These are phyloP conservation scores for Crocallis elinguaria DNA, from an alignment of 2,888 invertebrate genomes.

Conservation along the genomic window DNA sequence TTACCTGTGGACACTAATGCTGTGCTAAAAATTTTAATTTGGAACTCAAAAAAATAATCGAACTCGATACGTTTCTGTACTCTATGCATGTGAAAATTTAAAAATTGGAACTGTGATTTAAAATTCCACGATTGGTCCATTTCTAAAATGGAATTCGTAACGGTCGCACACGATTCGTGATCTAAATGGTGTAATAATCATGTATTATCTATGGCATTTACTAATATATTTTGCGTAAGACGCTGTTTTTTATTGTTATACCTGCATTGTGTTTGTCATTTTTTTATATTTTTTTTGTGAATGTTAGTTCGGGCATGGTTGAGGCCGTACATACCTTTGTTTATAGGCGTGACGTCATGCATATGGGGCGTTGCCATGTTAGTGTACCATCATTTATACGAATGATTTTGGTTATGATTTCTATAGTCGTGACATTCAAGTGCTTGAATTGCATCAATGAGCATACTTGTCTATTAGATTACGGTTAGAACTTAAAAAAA, in stretches of 20 bases:
- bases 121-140: constrained; percentile 50
- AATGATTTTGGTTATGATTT: constrained; percentile 51
- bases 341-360: constrained; percentile 95
- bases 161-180: constrained; percentile 35
- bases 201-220: constrained; percentile 78
- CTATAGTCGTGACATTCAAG: constrained; percentile 37
- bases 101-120: constrained; percentile 74
- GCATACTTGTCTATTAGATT: background rate
- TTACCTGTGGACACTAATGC: constrained; percentile 50
- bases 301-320: constrained; percentile 84
- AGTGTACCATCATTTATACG: constrained; percentile 75
- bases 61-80: background rate
- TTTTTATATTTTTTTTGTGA: constrained; percentile 39
- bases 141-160: constrained; percentile 50
- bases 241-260: constrained; percentile 54
- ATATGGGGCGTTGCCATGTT: constrained; percentile 90
- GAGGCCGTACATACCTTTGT: constrained; percentile 89
- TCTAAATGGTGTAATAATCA: constrained; percentile 54
- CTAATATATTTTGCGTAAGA: constrained; percentile 56
- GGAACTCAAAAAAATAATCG: constrained; percentile 21
- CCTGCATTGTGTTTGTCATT: constrained; percentile 67
- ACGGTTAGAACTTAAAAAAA: background rate
- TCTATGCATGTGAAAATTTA: constrained; percentile 14
- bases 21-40: constrained; percentile 29
- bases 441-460: background rate